Evolutionary conservation across 2,888 invertebrate species (phyloP), one percentile per base, ranked within the genome.

Genomic region (Apotomis betuletana): DNA sequence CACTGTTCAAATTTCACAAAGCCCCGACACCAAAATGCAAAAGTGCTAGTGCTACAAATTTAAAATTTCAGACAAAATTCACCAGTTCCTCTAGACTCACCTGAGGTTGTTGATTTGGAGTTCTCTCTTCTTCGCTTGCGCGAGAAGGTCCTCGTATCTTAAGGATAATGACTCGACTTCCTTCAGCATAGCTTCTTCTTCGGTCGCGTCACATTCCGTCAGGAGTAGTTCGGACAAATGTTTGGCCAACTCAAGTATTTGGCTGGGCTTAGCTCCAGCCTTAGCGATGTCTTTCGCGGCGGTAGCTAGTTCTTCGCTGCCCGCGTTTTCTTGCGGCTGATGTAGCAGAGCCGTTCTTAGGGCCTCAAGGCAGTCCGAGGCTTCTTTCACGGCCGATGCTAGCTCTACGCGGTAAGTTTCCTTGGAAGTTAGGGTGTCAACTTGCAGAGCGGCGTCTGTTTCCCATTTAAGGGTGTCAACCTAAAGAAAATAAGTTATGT

Each of bases 401-500:
- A 98, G 88, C 86, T 98, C 97, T 78, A 95, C 95, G 69, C 95
- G 90, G 83, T 97, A 98, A 0, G 97, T 97, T 82, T 97, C 97
- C 85, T 96, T 96, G 4, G 97, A 96, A 57, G 97, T 97, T 55
- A 97, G 87, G 0, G 97, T 98, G 82, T 97, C 96, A 1, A 97
- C 97, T 92, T 98, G 97, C 5, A 97, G 95, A 0, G 96, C 95
- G 0, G 95, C 95, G 80, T 97, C 97, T 13, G 95, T 95, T 82
- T 97, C 97, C 87, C 96, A 96, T 85, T 94, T 95, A 6, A 96
- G 89, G 0, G 97, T 96, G 75, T 97, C 96, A 9, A 96, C 96
- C 90, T 97, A 94, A 0, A 95, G 70, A 41, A 6, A 64, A 12
- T 62, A 67, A 41, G 10, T 51, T 27, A 15, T 57, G 69, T 60